phyloP scores from a whole-genome alignment of 1,140 invertebrate species.

The Drosophila asahinai region DNA sequence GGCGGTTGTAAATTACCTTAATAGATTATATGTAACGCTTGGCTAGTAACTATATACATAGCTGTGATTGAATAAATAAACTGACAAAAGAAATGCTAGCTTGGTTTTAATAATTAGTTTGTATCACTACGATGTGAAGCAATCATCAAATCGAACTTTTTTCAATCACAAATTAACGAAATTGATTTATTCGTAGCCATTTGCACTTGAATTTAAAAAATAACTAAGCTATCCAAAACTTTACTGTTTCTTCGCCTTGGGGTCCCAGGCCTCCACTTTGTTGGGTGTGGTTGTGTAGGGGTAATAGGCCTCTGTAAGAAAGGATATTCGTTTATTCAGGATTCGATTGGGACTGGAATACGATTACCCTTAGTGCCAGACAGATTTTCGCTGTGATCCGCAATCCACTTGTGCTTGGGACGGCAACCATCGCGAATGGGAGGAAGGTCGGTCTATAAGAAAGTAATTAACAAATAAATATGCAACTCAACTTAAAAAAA shows the following conservation, averaged over 20 bases:
- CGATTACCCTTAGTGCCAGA: constrained; percentile 89
- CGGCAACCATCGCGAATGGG: constrained; percentile 89
- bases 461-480: background rate
- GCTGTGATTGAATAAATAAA: constrained; percentile 30
- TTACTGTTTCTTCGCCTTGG: constrained; percentile 83
- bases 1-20: constrained; percentile 4
- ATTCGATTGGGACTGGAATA: background rate
- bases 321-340: background rate
- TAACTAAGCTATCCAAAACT: constrained; percentile 49
- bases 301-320: constrained; percentile 89
- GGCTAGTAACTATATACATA: background rate
- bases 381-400: constrained; percentile 92
- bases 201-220: constrained; percentile 53
- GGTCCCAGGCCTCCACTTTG: constrained; percentile 95
- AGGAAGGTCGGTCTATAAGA: constrained; percentile 85
- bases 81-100: background rate
- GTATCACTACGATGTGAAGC: too few relatives aligned
- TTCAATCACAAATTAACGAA: constrained; percentile 32
- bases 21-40: background rate
- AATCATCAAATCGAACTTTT: background rate
- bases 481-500: too few relatives aligned
- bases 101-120: background rate
- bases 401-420: constrained; percentile 94
- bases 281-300: constrained; percentile 95
- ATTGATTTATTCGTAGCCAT: constrained; percentile 54